These are phyloP conservation scores for Castor canadensis DNA, from an alignment of 2,113 vertebrate species.

Conservation along the genomic window DNA sequence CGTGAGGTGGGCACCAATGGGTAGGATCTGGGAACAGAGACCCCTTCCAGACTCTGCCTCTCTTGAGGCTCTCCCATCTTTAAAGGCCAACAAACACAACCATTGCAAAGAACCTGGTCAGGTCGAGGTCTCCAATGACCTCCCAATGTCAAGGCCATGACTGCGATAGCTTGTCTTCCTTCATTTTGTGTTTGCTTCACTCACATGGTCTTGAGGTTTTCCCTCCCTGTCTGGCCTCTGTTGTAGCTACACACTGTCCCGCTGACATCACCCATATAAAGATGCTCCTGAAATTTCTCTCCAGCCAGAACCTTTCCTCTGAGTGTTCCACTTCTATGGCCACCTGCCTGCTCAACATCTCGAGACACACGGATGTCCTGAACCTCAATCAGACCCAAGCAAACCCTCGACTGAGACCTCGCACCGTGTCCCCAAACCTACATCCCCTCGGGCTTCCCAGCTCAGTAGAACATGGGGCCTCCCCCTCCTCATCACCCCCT, in stretches of 20 bases:
- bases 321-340: background rate
- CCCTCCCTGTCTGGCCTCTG: background rate
- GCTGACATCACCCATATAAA: background rate
- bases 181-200: background rate
- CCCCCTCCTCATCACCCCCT: background rate
- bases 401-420: background rate
- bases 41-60: background rate
- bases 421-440: background rate
- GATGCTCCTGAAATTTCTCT: background rate
- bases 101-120: background rate
- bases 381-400: background rate
- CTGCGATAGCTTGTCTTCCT: background rate
- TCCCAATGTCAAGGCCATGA: background rate
- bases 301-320: background rate
- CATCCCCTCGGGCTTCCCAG: background rate
- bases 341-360: background rate
- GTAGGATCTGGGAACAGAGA: background rate
- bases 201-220: background rate
- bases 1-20: background rate
- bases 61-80: background rate
- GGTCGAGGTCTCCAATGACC: background rate
- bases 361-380: background rate
- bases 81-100: background rate
- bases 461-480: background rate
- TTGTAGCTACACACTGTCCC: background rate